phyloP scores from a whole-genome alignment of 2,797 vertebrate species.

The Chelon labrosus region DNA sequence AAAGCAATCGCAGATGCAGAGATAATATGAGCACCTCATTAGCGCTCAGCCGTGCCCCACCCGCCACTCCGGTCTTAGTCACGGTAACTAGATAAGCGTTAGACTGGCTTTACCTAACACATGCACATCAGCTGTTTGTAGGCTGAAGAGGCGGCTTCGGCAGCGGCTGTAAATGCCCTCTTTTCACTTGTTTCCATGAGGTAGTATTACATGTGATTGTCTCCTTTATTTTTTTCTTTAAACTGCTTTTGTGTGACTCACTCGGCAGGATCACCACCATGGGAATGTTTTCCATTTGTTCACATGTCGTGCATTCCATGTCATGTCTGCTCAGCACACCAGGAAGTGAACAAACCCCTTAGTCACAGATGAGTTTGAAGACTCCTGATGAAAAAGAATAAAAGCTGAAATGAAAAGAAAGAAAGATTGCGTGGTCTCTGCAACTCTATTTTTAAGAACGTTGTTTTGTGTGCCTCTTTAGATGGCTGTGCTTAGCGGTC shows the following conservation, averaged over 20 bases:
- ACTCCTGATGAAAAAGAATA: slow-evolving; percentile 5
- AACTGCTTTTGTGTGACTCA: slow-evolving; percentile 64
- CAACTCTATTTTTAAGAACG: background rate
- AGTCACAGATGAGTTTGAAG: slow-evolving; percentile 15
- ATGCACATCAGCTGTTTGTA: slow-evolving; percentile 35
- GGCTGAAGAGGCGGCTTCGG: slow-evolving; percentile 20
- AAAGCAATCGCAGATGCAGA: slow-evolving; percentile 44
- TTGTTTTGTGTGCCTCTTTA: no score
- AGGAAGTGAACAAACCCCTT: slow-evolving; percentile 57
- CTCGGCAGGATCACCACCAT: slow-evolving; percentile 45
- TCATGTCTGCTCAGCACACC: slow-evolving; percentile 64
- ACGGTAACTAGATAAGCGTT: slow-evolving; percentile 52
- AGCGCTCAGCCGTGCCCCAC: slow-evolving; percentile 35
- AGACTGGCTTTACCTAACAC: slow-evolving; percentile 25
- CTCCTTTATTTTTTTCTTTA: slow-evolving; percentile 28
- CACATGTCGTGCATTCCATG: slow-evolving; percentile 74
- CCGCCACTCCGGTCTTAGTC: slow-evolving; percentile 34
- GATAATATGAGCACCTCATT: slow-evolving; percentile 57
- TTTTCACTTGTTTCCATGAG: slow-evolving; percentile 9
- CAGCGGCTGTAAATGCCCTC: slow-evolving; percentile 2
- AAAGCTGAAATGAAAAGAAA: slow-evolving; percentile 5
- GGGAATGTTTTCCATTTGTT: slow-evolving; percentile 77
- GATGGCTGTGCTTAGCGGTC: background rate
- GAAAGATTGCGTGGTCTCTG: background rate
- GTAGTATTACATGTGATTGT: slow-evolving; percentile 30